Conservation (phyloP, 2,888 invertebrate species). For the Flexamia atlantica region DNA sequence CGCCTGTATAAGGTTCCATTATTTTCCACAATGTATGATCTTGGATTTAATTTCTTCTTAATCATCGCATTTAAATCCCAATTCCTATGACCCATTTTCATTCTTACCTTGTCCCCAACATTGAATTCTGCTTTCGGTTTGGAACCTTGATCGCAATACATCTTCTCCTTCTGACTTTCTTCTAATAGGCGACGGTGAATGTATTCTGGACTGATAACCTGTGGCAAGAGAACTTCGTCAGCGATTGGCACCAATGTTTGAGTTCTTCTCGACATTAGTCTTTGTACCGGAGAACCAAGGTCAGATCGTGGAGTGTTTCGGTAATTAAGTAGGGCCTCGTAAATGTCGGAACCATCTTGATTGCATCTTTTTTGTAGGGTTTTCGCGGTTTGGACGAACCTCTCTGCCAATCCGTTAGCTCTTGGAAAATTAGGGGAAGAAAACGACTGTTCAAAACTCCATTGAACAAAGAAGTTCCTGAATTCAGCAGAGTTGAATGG, state of each 20-base stretch:
- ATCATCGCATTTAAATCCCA: not conserved
- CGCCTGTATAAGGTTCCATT: not conserved
- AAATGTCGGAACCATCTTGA: conserved; percentile 1
- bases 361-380: not conserved
- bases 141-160: not conserved
- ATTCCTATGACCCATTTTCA: not conserved
- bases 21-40: not conserved
- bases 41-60: not conserved
- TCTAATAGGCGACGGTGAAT: not conserved
- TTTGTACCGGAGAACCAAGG: conserved; percentile 18
- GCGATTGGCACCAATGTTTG: conserved; percentile 11
- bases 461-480: not conserved
- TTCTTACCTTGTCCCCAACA: not conserved
- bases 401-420: conserved; percentile 2
- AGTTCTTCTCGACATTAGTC: conserved; percentile 11
- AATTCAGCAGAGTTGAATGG: not conserved
- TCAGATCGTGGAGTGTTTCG: conserved; percentile 1
- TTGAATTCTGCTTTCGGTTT: not conserved
- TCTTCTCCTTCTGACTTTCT: not conserved
- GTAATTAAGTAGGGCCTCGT: not conserved
- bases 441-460: not conserved
- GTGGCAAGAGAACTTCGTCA: not conserved
- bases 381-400: conserved; percentile 11
- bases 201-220: not conserved
- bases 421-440: not conserved